Base-by-base conservation (phyloP, 1,140 invertebrate species). In the Lasaia peninsularis region DNA sequence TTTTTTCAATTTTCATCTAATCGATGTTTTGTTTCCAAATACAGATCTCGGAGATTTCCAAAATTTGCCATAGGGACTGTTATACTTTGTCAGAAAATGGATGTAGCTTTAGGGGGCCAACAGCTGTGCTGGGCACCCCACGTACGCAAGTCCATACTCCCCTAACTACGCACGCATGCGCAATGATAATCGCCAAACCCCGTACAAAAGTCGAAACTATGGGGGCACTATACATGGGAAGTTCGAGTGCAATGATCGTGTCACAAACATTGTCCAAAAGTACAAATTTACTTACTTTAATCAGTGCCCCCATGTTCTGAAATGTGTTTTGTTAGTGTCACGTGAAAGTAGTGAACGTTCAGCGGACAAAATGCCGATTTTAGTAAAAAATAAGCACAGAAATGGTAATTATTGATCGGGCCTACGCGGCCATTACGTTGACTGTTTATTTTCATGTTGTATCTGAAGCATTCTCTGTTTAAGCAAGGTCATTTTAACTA, bases 321-420 rank as follows among this genome's bases (percentile, higher is more conserved):
- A 65, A 84, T 86, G 82, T 71, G 68, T 64, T 56, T 70, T 67
- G 67, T 56, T 52, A 75, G 73, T 81, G 76, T 75, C 69, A 80
- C 70, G 65, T 84, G 71, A 78, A 73, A 56, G 34, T 56, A 54
- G 40, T 68, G 62, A 70, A 58, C 63, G 56, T 69, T 34, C 63
- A 56, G 44, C 50, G 35, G 14, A 18, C 62, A 80, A 78, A 74
- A 88, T 88, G 86, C 86, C 86, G 54, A 65, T 86, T 34, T 67
- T 86, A 73, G 71, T 86, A 52, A 77, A 86, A 66, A 60, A 67
- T 57, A 78, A 69, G 59, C 76, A 67, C 59, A 78, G 71, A 77
- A 85, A 80, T 79, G 86, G 86, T 88, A 88, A 88, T 75, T 86
- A 88, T 88, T 69, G 83, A 88, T 88, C 75, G 67, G 62, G 66